A percentile compares a stretch with the other conserved stretches of the same genome.
These are phyloP conservation scores for Phyllotreta striolata DNA, from an alignment of 2,888 invertebrate species.

Conservation along the genomic window DNA sequence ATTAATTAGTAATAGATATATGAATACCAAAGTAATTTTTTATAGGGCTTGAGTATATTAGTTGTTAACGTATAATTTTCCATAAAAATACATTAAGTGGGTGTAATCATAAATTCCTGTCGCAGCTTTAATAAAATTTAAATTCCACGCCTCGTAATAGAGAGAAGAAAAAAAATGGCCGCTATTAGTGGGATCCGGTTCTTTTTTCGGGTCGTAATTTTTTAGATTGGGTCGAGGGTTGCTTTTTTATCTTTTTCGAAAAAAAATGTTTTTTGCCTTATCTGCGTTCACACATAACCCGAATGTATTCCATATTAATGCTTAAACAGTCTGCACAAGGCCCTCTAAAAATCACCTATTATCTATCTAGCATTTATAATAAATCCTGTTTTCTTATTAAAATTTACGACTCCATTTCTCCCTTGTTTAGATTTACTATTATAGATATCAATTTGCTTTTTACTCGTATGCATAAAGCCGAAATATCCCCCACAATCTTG, in stretches of 20 bases:
- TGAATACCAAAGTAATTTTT: no score
- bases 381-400: no score
- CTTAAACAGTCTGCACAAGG: no score
- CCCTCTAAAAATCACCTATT: no score
- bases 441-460: neutral
- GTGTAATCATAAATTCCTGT: constrained; percentile 13
- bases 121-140: constrained; percentile 14
- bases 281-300: no score
- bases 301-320: no score
- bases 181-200: constrained; percentile 14
- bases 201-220: constrained; percentile 10
- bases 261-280: no score
- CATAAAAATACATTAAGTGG: neutral
- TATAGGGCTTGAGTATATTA: neutral
- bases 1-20: no score
- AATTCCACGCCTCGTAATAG: constrained; percentile 14
- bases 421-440: no score
- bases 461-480: neutral
- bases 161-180: constrained; percentile 16
- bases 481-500: constrained; percentile 7
- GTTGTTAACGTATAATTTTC: neutral
- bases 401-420: no score
- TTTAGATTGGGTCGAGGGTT: neutral
- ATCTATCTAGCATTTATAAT: no score
- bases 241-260: no score